phyloP scores from a whole-genome alignment of 2,888 invertebrate genomes.

The Invenusta paracnida region DNA sequence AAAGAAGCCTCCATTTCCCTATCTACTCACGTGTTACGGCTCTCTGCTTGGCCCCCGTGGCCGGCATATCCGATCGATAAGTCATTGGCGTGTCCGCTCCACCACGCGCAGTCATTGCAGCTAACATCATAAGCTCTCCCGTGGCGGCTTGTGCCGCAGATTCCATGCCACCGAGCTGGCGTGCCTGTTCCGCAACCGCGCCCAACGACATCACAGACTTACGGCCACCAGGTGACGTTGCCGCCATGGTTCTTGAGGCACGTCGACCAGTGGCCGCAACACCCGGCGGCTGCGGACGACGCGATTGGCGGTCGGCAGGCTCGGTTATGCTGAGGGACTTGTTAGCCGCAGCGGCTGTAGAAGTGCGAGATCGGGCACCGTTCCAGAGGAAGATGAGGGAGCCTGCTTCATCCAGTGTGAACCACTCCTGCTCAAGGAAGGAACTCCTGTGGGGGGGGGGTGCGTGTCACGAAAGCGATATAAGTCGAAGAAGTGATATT shows the following conservation, averaged over 20 bases:
- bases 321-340: neutral
- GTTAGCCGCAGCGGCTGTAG: conserved; percentile 25
- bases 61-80: conserved; percentile 51
- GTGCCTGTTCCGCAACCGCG: conserved; percentile 45
- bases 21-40: too few relatives aligned
- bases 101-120: conserved; percentile 1
- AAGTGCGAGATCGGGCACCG: conserved; percentile 48
- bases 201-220: conserved; percentile 24
- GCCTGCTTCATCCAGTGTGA: conserved; percentile 57
- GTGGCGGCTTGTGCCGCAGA: conserved; percentile 57
- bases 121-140: conserved; percentile 23
- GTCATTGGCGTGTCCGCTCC: conserved; percentile 56
- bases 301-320: neutral
- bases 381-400: conserved; percentile 57
- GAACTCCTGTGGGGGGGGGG: conserved; percentile 52
- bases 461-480: too few relatives aligned
- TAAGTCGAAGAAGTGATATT: too few relatives aligned
- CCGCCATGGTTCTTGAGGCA: neutral
- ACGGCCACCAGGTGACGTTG: neutral
- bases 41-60: conserved; percentile 38
- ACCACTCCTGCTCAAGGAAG: conserved; percentile 58
- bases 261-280: neutral
- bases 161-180: conserved; percentile 54
- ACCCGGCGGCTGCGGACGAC: neutral
- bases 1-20: too few relatives aligned